Evolutionary conservation across 1,140 invertebrate genomes (phyloP), one percentile per base, ranked within the genome.

Genomic region (Arion vulgaris): DNA sequence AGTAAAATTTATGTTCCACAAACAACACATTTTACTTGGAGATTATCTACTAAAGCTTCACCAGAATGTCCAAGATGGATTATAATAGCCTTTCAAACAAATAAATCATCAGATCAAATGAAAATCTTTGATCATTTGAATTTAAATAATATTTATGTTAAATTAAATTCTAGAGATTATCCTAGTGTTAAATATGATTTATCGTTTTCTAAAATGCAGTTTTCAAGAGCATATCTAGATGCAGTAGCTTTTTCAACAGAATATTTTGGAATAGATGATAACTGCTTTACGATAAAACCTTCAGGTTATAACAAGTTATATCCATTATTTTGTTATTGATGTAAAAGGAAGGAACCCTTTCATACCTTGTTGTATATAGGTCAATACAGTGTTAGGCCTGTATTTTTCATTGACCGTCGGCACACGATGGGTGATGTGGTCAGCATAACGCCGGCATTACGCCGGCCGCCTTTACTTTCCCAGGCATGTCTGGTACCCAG

Each of bases 61-160:
- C 32, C 62, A 32, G 62, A 66, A 66, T 32, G 17, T 7, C 62
- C 62, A 66, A 66, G 62, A 66, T 66, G 62, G 62, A 66, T 66
- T 66, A 66, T 66, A 28, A 17, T 66, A 66, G n/a, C n/a, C 17
- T 66, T 66, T 66, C 62, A 66, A 66, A 66, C 62, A 66, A 32
- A 66, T 66, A 66, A 32, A 66, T 32, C 28, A 34, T 66, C 28
- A 32, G 62, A 66, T 66, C 62, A 66, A 32, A 34, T 2, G 2
- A 66, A 23, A 66, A 66, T 66, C 7, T 66, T 66, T 34, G 62
- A 66, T 66, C 62, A 66, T 32, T 5, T 28, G 2, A 23, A 66
- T 32, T 32, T 28, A 7, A 28, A 23, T 32, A 66, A 66, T 66
- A 66, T 66, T 66, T 66, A 23, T 23, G 62, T 32, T 15, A 66